A percentile compares a stretch with the other conserved stretches of the same genome.
Conservation (phyloP, 2,797 vertebrate species). For the Coracias cyanogaster region DNA sequence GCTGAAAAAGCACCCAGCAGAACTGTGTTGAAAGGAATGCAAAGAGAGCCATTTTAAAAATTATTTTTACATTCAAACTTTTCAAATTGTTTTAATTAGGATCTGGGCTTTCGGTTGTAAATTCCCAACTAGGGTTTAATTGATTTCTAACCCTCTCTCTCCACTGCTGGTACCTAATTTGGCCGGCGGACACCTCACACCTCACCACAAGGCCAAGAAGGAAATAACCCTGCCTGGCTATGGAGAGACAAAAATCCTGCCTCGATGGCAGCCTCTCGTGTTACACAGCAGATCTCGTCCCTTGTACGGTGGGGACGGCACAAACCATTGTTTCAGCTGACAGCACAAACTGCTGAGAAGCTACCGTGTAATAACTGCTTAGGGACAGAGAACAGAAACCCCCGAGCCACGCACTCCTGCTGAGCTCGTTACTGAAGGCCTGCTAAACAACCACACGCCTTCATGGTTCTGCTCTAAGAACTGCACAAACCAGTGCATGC, state of each 20-base stretch:
- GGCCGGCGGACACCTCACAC: background rate
- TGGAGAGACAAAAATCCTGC: background rate
- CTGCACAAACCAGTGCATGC: background rate
- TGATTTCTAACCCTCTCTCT: background rate
- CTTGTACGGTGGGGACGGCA: background rate
- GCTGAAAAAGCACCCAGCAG: background rate
- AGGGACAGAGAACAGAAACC: background rate
- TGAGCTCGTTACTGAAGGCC: background rate
- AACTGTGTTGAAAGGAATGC: background rate
- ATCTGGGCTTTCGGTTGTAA: background rate
- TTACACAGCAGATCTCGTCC: background rate
- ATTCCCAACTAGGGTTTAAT: background rate
- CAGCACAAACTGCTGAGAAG: background rate
- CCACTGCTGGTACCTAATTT: background rate
- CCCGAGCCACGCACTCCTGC: background rate
- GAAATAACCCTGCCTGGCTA: background rate
- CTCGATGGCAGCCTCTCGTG: accelerated
- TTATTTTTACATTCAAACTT: background rate
- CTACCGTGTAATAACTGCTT: accelerated
- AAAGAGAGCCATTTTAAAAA: background rate
- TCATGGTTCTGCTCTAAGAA: background rate
- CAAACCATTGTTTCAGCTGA: background rate
- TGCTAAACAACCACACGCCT: background rate
- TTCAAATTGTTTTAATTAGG: accelerated
- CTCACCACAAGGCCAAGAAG: background rate